These are phyloP conservation scores for Apis cerana DNA, from an alignment of 1,140 invertebrate species.

Conservation along the genomic window DNA sequence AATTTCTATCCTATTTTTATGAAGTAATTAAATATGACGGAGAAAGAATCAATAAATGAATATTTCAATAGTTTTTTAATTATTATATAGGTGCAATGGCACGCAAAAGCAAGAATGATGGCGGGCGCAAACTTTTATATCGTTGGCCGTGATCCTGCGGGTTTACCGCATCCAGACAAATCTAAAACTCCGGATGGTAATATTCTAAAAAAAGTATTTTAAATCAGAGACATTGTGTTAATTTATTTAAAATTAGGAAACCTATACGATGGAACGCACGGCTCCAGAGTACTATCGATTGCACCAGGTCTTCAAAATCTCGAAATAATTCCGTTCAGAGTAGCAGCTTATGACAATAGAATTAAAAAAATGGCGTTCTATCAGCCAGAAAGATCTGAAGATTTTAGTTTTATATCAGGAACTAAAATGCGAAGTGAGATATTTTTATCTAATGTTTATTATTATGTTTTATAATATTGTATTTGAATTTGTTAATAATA, in stretches of 20 bases:
- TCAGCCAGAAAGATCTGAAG: constrained; percentile 91
- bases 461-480: too few relatives aligned
- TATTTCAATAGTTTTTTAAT: neutral
- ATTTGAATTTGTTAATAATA: too few relatives aligned
- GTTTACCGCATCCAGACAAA: constrained; percentile 95
- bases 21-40: too few relatives aligned
- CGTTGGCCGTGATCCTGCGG: constrained; percentile 98
- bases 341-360: constrained; percentile 97
- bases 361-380: constrained; percentile 95
- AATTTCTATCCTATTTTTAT: too few relatives aligned
- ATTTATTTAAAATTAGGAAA: constrained; percentile 79
- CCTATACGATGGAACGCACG: constrained; percentile 96
- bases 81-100: constrained; percentile 96
- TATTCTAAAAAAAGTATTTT: neutral
- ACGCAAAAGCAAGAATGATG: constrained; percentile 97
- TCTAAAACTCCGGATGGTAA: constrained; percentile 83
- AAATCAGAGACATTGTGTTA: too few relatives aligned
- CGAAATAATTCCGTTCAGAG: constrained; percentile 98
- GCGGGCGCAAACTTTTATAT: constrained; percentile 99
- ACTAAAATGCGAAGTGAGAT: constrained; percentile 94
- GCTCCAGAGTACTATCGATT: constrained; percentile 94
- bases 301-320: constrained; percentile 94
- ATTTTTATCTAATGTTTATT: neutral
- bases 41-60: too few relatives aligned
- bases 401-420: constrained; percentile 99